Evolutionary conservation across 2,888 invertebrate genomes (phyloP), one percentile per base, ranked within the genome.

Genomic region (Carcina quercana): DNA sequence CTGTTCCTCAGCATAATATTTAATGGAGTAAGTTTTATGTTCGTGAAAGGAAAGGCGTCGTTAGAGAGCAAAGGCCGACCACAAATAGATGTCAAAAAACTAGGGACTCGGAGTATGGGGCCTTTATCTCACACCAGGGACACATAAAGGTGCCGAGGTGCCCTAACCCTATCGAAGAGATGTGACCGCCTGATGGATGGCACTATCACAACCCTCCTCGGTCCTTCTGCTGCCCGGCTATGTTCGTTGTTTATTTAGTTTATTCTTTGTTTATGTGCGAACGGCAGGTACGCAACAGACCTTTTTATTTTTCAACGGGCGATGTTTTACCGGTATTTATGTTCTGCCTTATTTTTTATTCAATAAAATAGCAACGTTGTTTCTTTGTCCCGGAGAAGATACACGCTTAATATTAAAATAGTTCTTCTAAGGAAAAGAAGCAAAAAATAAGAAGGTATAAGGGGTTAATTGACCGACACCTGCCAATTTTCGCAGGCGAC

Each of bases 51-150:
- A 24, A 47, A 46, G 45, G 48, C 59, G 69, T 67, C 72, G 75
- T 78, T 78, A 76, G 67, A 67, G 73, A 69, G 60, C 64, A 57
- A 62, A 56, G 63, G 59, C 62, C 70, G 69, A 80, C 82, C 82
- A 75, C 82, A 83, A 80, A 82, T 83, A 80, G 79, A 80, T 71
- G 80, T 76, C 78, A 82, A 80, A 83, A 79, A 79, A 79, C 73
- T 75, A 69, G 78, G 72, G 73, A 66, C 63, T 62, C 59, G 61
- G 58, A 58, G 65, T 64, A 66, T 64, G 60, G 71, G 63, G 70
- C 67, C 63, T 71, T 80, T 82, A 82, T 75, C 60, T 73, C 59
- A 51, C 79, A 72, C 82, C 61, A 53, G 83, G 82, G 83, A 82
- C 68, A 42, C 80, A 82, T 83, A 83, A 82, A 82, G 82, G 80